phyloP scores from a whole-genome alignment of 2,888 invertebrate genomes.

The Meta bourneti region DNA sequence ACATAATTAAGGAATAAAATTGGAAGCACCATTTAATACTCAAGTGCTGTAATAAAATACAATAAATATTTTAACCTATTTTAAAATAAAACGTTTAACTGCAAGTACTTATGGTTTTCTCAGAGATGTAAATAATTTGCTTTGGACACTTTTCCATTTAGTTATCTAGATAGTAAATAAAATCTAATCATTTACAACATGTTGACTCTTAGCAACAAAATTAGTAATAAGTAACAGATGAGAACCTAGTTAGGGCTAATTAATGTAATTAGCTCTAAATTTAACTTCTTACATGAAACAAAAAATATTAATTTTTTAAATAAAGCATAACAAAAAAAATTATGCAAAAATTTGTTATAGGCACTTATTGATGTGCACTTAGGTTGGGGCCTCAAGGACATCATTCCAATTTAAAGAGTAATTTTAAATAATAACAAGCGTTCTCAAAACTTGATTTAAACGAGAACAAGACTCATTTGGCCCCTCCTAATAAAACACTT shows the following conservation, averaged over 20 bases:
- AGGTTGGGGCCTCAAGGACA: conserved; percentile 16
- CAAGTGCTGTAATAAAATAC: conserved; percentile 53
- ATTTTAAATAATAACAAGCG: background rate
- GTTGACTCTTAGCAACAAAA: background rate
- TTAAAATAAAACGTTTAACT: conserved; percentile 41
- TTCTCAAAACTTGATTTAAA: conserved; percentile 15
- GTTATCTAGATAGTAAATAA: conserved; percentile 1
- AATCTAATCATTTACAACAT: conserved; percentile 16
- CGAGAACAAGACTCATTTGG: conserved; percentile 31
- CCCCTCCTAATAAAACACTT: conserved; percentile 47
- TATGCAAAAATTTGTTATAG: conserved; percentile 46
- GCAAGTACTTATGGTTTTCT: background rate
- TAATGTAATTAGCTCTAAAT: conserved; percentile 1
- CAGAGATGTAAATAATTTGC: background rate
- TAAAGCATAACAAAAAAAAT: conserved; percentile 33
- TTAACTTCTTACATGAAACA: conserved; percentile 2
- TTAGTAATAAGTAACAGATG: background rate
- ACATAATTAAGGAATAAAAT: conserved; percentile 50
- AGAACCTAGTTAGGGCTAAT: background rate
- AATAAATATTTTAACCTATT: conserved; percentile 28
- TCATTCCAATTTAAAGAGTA: background rate
- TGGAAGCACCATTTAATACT: conserved; percentile 61
- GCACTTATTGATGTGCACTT: conserved; percentile 72
- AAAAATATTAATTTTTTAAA: background rate
- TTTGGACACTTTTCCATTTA: background rate